Conservation (phyloP, 2,113 vertebrate genomes). For the Chinchilla lanigera region DNA sequence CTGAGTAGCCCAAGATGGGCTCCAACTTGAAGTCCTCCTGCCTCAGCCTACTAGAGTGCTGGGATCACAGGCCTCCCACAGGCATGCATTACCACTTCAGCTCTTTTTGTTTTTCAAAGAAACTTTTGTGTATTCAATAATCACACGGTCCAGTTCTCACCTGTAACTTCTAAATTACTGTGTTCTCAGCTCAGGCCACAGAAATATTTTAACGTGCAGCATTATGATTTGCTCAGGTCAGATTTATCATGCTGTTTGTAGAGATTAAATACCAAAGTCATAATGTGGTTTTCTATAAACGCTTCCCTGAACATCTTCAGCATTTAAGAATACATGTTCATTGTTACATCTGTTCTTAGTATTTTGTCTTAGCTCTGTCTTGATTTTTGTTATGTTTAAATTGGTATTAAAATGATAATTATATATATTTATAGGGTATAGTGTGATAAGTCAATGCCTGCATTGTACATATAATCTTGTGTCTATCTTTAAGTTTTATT, state of each 20-base stretch:
- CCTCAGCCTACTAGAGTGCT: not conserved
- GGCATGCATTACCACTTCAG: not conserved
- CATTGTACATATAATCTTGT: too few relatives aligned
- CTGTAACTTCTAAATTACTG: conserved; percentile 14
- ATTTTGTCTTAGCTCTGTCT: not conserved
- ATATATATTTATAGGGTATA: not conserved
- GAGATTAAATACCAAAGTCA: conserved; percentile 15
- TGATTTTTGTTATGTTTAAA: not conserved
- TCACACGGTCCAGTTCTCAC: not conserved
- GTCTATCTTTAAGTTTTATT: conserved; percentile 40
- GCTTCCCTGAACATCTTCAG: not conserved
- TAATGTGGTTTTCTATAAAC: conserved; percentile 41
- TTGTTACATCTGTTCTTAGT: not conserved
- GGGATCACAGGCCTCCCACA: not conserved
- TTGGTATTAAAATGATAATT: not conserved
- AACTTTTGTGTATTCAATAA: not conserved
- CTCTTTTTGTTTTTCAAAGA: not conserved
- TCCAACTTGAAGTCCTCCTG: not conserved
- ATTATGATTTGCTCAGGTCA: conserved; percentile 6
- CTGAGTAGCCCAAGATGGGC: not conserved
- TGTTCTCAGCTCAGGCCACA: not conserved
- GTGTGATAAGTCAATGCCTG: too few relatives aligned
- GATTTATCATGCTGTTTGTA: conserved; percentile 40
- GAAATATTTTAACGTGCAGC: conserved; percentile 39
- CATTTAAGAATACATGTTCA: not conserved